Base-by-base conservation (phyloP, 2,888 invertebrate species). In the Pristionchus entomophagus region DNA sequence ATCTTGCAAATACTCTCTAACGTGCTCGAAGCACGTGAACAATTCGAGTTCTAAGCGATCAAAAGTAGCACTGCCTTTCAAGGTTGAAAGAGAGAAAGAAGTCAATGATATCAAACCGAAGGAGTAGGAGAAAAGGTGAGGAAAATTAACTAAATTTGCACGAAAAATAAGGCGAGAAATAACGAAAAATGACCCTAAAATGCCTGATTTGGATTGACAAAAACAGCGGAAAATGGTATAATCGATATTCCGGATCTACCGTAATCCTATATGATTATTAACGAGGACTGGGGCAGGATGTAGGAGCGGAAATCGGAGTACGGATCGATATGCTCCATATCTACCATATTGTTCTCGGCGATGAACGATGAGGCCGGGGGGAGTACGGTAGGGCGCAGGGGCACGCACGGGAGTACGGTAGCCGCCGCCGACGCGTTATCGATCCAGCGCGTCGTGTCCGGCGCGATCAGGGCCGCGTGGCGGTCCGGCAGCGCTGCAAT, bases 301-400 rank as follows among this genome's bases (percentile, higher is more conserved):
- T 59, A 29, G 12, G 82, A 56, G 35, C 56, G 59, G 59, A 41
- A 82, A 10, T 22, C 22, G 26, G 82, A 41, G 5, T 29, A 26
- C 2, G 78, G 51, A 32, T 78, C 49, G 51, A 78, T 49, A 26
- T 22, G n/a, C n/a, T 45, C 41, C 41, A n/a, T 19, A 26, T 41
- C 38, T 73, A 73, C 73, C 73, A 41, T 80, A 80, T 12, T 32
- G 10, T 51, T 26, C 19, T 51, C 32, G 38, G 5, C 22, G 49
- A 19, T 2, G 51, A 77, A 26, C n/a, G n/a, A n/a, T n/a, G 49
- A 49, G 49, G 49, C 29, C 14, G 77, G 77, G 17, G 29, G 49
- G 77, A 29, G 49, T 49, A 77, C 77, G 41, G 77, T 49, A 49
- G 77, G 77, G 38, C 65, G 65, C 3, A 77, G 51, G 22, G 78